Conservation (phyloP, 2,888 invertebrate species). For the Gerris lacustris region DNA sequence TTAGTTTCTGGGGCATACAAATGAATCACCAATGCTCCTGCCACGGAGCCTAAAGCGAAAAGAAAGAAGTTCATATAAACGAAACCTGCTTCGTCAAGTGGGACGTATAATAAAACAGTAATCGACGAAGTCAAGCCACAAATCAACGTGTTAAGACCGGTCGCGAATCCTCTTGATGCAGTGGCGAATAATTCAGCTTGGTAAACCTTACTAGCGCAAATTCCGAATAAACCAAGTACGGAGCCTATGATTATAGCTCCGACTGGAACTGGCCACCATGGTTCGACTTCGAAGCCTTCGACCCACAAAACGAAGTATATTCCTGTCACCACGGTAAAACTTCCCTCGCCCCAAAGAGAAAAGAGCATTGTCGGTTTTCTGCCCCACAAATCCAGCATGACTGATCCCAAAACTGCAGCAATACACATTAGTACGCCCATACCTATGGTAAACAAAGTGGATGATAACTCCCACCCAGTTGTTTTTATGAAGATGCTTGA, state of each 20-base stretch:
- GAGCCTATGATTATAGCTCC: slow-evolving; percentile 7
- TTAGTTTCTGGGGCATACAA: slow-evolving; percentile 48
- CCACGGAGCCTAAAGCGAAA: slow-evolving; percentile 52
- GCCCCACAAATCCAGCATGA: slow-evolving; percentile 16
- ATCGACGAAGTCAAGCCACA: neutral
- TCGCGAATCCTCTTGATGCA: slow-evolving; percentile 48
- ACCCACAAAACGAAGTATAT: slow-evolving; percentile 16
- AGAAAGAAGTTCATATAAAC: slow-evolving; percentile 58
- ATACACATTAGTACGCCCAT: slow-evolving; percentile 15
- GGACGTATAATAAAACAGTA: neutral
- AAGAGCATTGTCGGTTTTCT: slow-evolving; percentile 17
- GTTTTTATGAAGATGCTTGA: slow-evolving; percentile 21
- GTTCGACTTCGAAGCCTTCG: neutral
- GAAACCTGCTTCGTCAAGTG: slow-evolving; percentile 23
- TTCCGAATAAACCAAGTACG: neutral
- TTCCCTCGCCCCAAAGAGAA: slow-evolving; percentile 14
- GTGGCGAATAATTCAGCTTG: slow-evolving; percentile 51
- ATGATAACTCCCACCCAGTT: neutral
- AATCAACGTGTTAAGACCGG: slow-evolving; percentile 36
- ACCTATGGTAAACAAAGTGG: slow-evolving; percentile 14
- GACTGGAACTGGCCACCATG: slow-evolving; percentile 10
- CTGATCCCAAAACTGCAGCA: slow-evolving; percentile 8
- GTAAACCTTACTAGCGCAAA: slow-evolving; percentile 31
- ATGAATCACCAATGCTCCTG: slow-evolving; percentile 56
- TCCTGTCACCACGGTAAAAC: slow-evolving; percentile 13